phyloP scores from a whole-genome alignment of 2,113 vertebrate species.

The Anoplopoma fimbria region DNA sequence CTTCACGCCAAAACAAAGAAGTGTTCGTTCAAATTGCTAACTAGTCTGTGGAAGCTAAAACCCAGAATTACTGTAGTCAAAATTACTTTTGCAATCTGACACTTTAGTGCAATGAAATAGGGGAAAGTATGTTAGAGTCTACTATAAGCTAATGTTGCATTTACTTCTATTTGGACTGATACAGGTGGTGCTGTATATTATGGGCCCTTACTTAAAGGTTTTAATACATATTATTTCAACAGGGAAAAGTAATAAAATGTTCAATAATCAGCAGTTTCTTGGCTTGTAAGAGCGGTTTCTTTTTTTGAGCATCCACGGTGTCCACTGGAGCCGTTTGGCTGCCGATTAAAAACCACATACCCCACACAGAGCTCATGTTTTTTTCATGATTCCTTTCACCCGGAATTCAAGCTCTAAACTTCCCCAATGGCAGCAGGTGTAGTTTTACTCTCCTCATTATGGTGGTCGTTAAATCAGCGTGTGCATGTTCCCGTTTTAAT shows the following conservation, averaged over 20 bases:
- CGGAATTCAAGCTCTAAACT: not conserved
- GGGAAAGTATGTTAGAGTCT: not conserved
- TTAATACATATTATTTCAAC: constrained; percentile 18
- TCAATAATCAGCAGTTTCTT: constrained; percentile 13
- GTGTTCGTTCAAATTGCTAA: not conserved
- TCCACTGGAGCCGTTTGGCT: constrained; percentile 27
- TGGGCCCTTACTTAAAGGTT: constrained; percentile 9
- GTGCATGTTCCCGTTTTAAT: constrained; percentile 24
- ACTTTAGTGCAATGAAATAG: too few relatives aligned
- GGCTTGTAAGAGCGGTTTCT: constrained; percentile 38
- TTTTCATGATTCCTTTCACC: constrained; percentile 34
- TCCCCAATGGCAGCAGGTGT: constrained; percentile 42
- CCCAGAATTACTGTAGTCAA: not conserved
- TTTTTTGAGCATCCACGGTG: constrained; percentile 32
- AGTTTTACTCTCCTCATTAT: constrained; percentile 38
- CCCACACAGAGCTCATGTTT: constrained; percentile 39
- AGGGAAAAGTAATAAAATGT: constrained; percentile 43
- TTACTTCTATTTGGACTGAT: not conserved
- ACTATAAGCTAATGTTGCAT: not conserved
- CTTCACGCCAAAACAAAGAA: not conserved
- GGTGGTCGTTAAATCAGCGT: constrained; percentile 30
- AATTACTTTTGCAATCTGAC: constrained; percentile 12
- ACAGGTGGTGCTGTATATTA: not conserved
- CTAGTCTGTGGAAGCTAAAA: not conserved
- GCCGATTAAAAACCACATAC: constrained; percentile 45